These are phyloP conservation scores for Hybognathus amarus DNA, from an alignment of 2,797 vertebrate species.

Conservation along the genomic window DNA sequence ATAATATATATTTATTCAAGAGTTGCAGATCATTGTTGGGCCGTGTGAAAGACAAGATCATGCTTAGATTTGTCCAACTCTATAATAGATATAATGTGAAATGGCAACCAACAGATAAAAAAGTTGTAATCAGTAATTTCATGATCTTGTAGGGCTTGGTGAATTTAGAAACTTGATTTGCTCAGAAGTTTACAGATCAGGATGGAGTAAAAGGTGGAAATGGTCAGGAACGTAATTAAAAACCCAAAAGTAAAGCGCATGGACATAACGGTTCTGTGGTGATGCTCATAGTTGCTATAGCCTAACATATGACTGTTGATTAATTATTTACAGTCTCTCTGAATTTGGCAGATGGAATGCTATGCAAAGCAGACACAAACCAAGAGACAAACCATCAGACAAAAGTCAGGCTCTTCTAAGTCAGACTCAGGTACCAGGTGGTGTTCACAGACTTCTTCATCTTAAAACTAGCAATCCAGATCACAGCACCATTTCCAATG, in stretches of 20 bases:
- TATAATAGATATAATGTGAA: slow-evolving; percentile 76
- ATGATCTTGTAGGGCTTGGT: slow-evolving; percentile 91
- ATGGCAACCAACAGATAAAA: slow-evolving; percentile 88
- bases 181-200: slow-evolving; percentile 82
- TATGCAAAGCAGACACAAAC: slow-evolving; percentile 77
- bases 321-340: too few species aligned
- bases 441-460: slow-evolving; percentile 91
- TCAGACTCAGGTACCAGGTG: slow-evolving; percentile 91
- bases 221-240: slow-evolving; percentile 81
- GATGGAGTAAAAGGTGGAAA: slow-evolving; percentile 84
- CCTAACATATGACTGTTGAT: slow-evolving; percentile 71
- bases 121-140: slow-evolving; percentile 83
- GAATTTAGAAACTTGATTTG: slow-evolving; percentile 82
- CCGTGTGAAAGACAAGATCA: slow-evolving; percentile 51
- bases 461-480: slow-evolving; percentile 85
- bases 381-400: too few species aligned
- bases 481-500: slow-evolving; percentile 86
- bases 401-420: too few species aligned
- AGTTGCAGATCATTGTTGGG: slow-evolving; percentile 66
- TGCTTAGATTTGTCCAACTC: slow-evolving; percentile 60
- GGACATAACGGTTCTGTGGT: slow-evolving; percentile 66
- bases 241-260: slow-evolving; percentile 84
- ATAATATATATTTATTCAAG: too few species aligned
- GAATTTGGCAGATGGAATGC: slow-evolving; percentile 80
- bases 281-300: slow-evolving; percentile 78